Base-by-base conservation (phyloP, 2,888 invertebrate genomes). In the Rhorus exstirpatorius region DNA sequence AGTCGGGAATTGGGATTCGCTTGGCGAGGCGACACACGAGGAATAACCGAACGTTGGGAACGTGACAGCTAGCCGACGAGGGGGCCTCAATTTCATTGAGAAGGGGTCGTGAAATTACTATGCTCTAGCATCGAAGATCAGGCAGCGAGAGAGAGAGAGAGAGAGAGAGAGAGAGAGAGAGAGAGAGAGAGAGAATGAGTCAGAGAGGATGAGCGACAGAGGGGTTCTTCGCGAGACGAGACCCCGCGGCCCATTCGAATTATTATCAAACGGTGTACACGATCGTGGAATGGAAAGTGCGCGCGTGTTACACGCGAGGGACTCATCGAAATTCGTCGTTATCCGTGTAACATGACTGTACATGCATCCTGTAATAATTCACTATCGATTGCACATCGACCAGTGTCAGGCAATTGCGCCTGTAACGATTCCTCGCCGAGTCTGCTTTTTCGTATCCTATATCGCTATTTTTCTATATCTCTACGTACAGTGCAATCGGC, bases 381-480 rank as follows among this genome's bases (percentile, higher is more conserved):
- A 17, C 82, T 86, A 88, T 88, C 86, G 86, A 88, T 88, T 86
- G 86, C 87, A 84, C 86, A 63, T 71, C 86, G 82, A 83, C 79
- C 24, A 17, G 58, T 19, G 74, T 49, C 68, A 63, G n/a, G 19
- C 53, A 26, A 68, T 68, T 31, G 38, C 60, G 46, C 21, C 31
- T 55, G 19, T 61, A 60, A 14, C 24, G 24, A 58, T 31, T 75
- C 41, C 24, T 4, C 35, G 17, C 53, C 49, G 44, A 65, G 19
- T 74, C 63, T 14, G 35, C 41, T 21, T 67, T 53, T 31, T 6
- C 44, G 44, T 19, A 7, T 12, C 26, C 19, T 10, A 44, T 58
- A 2, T 38, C 46, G 31, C 58, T 21, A n/a, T 19, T 44, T 31
- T 35, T 41, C 24, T 41, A 21, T 53, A 51, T 26, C 44, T 31